These are phyloP conservation scores for Himalopsyche anomala DNA, from an alignment of 2,888 invertebrate genomes.

Conservation along the genomic window DNA sequence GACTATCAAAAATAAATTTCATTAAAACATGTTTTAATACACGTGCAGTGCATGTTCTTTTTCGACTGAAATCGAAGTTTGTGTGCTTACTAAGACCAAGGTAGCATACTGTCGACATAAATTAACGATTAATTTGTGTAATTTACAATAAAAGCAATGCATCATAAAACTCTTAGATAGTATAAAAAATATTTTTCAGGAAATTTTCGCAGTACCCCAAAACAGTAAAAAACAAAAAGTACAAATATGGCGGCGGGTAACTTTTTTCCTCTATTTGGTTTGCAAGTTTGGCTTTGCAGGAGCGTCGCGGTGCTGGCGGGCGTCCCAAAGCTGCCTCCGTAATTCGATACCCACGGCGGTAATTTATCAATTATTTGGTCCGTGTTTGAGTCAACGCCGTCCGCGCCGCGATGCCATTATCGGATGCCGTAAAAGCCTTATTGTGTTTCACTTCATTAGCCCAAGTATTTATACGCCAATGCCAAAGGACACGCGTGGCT, in stretches of 20 bases:
- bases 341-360: constrained; percentile 70
- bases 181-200: no score
- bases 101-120: no score
- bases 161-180: no score
- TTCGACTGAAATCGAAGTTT: no score
- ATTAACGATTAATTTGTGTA: no score
- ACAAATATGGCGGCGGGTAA: background rate
- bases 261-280: constrained; percentile 32
- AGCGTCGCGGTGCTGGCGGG: constrained; percentile 9
- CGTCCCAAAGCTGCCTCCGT: constrained; percentile 37
- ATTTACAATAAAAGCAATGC: no score
- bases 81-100: no score
- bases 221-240: background rate
- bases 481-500: constrained; percentile 22
- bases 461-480: constrained; percentile 48
- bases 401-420: constrained; percentile 56
- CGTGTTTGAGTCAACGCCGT: constrained; percentile 65
- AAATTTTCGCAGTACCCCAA: no score
- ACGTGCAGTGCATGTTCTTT: no score
- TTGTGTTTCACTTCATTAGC: constrained; percentile 61
- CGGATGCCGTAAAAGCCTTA: constrained; percentile 65
- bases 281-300: background rate
- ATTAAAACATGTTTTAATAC: no score
- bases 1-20: no score
- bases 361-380: constrained; percentile 79